These are phyloP conservation scores for Thunnus albacares DNA, from an alignment of 2,797 vertebrate species.

Conservation along the genomic window DNA sequence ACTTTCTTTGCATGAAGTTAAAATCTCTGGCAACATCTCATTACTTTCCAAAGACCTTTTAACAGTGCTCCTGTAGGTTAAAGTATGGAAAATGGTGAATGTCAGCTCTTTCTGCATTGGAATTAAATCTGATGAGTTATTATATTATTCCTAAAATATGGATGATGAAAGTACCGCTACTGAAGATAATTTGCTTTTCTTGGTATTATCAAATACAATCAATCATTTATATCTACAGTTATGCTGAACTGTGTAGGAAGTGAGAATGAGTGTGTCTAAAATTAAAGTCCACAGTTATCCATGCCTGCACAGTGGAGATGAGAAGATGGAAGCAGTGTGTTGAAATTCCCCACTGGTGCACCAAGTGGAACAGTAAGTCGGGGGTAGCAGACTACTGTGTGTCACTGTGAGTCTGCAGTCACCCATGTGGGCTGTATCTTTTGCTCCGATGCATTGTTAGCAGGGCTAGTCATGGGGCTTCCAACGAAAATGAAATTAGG, in stretches of 20 bases:
- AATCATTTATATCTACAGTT: not conserved
- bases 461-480: conserved; percentile 68
- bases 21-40: too few species aligned
- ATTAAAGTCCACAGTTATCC: not conserved
- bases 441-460: conserved; percentile 37
- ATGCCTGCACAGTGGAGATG: not conserved
- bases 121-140: not conserved
- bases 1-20: too few species aligned
- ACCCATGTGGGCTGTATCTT: conserved; percentile 22
- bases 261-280: not conserved
- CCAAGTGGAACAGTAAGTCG: conserved; percentile 26
- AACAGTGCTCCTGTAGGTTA: not conserved
- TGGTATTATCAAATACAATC: not conserved
- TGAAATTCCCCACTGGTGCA: conserved; percentile 38
- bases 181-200: conserved; percentile 1
- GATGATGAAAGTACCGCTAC: not conserved
- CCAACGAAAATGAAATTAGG: conserved; percentile 74
- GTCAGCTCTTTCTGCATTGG: not conserved
- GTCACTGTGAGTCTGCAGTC: conserved; percentile 19
- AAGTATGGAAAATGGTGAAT: not conserved
- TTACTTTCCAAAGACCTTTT: not conserved
- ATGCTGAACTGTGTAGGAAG: not conserved
- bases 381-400: conserved; percentile 24
- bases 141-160: not conserved
- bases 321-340: conserved; percentile 12